These are phyloP conservation scores for Octopus sinensis DNA, from an alignment of 1,140 invertebrate species.

Conservation along the genomic window DNA sequence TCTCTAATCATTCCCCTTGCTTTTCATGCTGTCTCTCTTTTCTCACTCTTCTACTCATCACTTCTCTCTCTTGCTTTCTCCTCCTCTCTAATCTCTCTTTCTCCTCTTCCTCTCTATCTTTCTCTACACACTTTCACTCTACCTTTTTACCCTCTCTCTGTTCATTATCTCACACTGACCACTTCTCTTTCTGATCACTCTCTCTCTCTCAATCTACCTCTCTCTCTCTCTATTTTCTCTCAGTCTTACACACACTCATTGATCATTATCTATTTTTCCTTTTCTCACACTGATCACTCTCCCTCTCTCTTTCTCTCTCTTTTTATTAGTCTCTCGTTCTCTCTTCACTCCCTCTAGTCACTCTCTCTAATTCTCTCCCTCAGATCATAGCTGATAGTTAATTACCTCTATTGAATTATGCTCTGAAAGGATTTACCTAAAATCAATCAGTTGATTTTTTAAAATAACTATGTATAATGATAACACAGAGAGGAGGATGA, in stretches of 20 bases:
- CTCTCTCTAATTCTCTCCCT: too few relatives aligned
- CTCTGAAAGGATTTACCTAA: too few relatives aligned
- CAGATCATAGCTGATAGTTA: too few relatives aligned
- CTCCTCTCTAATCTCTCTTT: not conserved
- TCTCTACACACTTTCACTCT: not conserved
- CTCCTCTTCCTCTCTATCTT: not conserved
- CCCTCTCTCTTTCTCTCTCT: not conserved
- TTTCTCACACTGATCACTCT: not conserved
- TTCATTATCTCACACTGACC: not conserved
- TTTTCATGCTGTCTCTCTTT: not conserved
- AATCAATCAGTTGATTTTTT: too few relatives aligned
- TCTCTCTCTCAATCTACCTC: not conserved
- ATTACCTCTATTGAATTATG: too few relatives aligned
- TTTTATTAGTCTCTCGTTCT: not conserved
- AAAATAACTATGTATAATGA: too few relatives aligned
- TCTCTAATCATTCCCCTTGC: not conserved
- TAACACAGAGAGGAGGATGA: too few relatives aligned
- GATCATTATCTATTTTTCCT: not conserved
- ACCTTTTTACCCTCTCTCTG: not conserved
- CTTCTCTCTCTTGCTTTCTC: not conserved
- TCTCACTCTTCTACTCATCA: not conserved
- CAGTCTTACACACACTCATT: not conserved
- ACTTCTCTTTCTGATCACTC: not conserved
- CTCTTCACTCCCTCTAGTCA: not conserved
- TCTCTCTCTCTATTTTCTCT: not conserved